phyloP scores from a whole-genome alignment of 2,113 vertebrate species.

The Takifugu flavidus region DNA sequence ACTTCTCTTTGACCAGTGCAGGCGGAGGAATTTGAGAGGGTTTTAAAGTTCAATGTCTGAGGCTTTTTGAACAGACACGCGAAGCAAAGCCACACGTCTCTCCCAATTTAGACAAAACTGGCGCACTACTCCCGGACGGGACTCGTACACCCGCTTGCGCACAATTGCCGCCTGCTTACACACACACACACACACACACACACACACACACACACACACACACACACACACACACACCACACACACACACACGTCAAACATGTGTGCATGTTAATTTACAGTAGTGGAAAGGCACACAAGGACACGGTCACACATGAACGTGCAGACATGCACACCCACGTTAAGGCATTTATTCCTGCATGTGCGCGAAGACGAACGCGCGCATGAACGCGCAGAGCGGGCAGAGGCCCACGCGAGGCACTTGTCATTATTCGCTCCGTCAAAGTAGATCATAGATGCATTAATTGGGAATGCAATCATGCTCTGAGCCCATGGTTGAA shows the following conservation, averaged over 20 bases:
- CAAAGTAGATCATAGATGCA: conserved; percentile 67
- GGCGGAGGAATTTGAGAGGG: conserved; percentile 34
- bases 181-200: conserved; percentile 8
- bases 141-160: conserved; percentile 1
- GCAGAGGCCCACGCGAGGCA: conserved; percentile 19
- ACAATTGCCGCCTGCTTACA: not conserved
- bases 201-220: not conserved
- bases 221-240: not conserved
- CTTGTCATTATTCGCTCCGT: conserved; percentile 60
- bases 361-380: not conserved
- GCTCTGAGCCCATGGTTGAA: conserved; percentile 73
- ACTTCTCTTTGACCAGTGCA: not conserved
- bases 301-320: not conserved
- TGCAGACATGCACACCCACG: not conserved
- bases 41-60: conserved; percentile 48
- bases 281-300: not conserved
- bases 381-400: not conserved
- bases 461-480: conserved; percentile 75
- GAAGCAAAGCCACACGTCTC: conserved; percentile 44
- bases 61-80: conserved; percentile 57
- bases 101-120: conserved; percentile 49
- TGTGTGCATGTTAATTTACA: not conserved
- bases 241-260: conserved; percentile 1
- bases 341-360: not conserved
- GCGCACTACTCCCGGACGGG: conserved; percentile 38